Evolutionary conservation across 2,113 vertebrate genomes (phyloP).

Genomic region (Rostratula benghalensis): DNA sequence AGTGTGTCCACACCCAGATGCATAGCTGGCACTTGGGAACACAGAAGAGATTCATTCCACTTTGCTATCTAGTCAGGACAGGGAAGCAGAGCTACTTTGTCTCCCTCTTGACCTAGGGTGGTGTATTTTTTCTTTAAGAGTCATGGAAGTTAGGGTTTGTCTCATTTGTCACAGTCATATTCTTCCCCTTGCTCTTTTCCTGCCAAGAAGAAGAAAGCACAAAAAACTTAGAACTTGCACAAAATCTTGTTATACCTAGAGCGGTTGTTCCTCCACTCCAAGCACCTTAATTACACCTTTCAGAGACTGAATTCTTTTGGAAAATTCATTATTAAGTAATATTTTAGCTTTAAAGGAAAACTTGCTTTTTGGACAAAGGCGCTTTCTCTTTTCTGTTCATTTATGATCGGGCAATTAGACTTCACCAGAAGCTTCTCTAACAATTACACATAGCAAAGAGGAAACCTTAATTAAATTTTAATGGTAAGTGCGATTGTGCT

Average conservation of each 20-base stretch:
- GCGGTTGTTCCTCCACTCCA: background rate
- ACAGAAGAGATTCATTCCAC: background rate
- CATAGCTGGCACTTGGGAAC: background rate
- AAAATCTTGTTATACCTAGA: background rate
- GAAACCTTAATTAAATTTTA: constrained; percentile 61
- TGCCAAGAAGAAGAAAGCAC: background rate
- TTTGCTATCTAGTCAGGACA: background rate
- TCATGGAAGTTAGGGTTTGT: background rate
- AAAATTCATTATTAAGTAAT: background rate
- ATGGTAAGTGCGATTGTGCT: background rate
- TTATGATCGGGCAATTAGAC: constrained; percentile 2
- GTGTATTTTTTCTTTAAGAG: background rate
- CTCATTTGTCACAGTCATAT: background rate
- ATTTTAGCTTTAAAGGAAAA: background rate
- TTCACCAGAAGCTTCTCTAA: constrained; percentile 16
- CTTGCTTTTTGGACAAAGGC: background rate
- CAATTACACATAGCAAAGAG: constrained; percentile 15
- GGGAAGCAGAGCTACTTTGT: accelerated
- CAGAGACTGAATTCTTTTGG: background rate
- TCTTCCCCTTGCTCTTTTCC: background rate
- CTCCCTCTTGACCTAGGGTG: background rate
- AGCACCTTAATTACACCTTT: background rate
- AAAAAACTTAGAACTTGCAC: background rate
- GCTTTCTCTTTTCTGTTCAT: background rate
- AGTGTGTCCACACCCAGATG: background rate